Evolutionary conservation across 2,888 invertebrate genomes (phyloP), one percentile per base, ranked within the genome.

Genomic region (Heterodera filipjevi): DNA sequence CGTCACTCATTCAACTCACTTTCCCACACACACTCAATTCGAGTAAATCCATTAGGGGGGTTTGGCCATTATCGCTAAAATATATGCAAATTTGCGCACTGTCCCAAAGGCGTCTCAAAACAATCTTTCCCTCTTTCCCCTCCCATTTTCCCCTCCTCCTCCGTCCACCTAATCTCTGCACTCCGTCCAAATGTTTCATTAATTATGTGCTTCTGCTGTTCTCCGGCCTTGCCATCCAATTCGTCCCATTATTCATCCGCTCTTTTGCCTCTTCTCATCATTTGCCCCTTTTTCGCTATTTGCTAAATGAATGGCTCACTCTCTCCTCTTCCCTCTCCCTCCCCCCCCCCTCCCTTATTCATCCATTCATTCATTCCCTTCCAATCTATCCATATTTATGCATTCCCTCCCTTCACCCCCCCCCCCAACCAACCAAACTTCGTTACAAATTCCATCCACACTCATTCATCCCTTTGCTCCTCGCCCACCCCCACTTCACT

Each of bases 1-100:
- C n/a, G n/a, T n/a, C n/a, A n/a, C n/a, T n/a, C n/a, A n/a, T n/a
- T n/a, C n/a, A n/a, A n/a, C 10, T n/a, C 27, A 19, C 59, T 59
- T 59, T 59, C 59, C 59, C 59, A 59, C 59, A 59, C 59, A 59
- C 59, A 59, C 59, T 59, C 59, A 59, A 59, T 59, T 59, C 59
- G 27, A n/a, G 59, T 59, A 59, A 59, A 59, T 59, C 59, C 59
- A 59, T 59, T 59, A 59, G 27, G 27, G n/a, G 27, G 27, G n/a
- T 10, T 59, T 59, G 59, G n/a, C n/a, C 59, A 27, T 59, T 8
- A n/a, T 22, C 59, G 0, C 59, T 27, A 3, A 59, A 59, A 59
- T n/a, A 59, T 59, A 27, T 27, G 53, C 53, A 53, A 59, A 59
- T n/a, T 59, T 59, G 59, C 59, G 59, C 59, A 27, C 8, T 19